Conservation (phyloP, 2,797 vertebrate species). For the Manis javanica region DNA sequence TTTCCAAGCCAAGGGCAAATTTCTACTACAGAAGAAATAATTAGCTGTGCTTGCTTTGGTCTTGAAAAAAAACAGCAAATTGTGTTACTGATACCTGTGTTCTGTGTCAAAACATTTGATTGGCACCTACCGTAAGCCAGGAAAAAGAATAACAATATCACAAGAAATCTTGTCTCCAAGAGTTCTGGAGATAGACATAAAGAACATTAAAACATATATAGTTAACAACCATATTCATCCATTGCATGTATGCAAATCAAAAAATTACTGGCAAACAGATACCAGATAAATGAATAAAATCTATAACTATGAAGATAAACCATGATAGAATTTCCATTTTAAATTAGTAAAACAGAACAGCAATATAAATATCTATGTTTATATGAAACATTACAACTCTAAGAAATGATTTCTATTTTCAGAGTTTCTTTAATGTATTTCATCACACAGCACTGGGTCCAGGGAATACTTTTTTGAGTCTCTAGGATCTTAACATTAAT, state of each 20-base stretch:
- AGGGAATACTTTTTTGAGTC: not conserved
- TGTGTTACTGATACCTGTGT: not conserved
- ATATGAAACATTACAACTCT: not conserved
- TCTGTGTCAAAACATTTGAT: not conserved
- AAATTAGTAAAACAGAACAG: not conserved
- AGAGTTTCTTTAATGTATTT: not conserved
- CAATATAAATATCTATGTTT: not conserved
- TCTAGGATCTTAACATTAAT: conserved; percentile 35
- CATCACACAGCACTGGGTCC: not conserved
- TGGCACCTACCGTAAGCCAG: no score
- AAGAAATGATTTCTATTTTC: not conserved
- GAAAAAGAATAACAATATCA: no score
- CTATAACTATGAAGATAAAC: not conserved
- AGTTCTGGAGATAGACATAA: no score
- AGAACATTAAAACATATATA: no score
- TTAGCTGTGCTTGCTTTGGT: not conserved
- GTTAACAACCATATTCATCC: no score
- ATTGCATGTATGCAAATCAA: no score
- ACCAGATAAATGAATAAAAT: conserved; percentile 16
- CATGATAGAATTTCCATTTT: not conserved
- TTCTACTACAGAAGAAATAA: not conserved
- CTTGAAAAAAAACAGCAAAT: not conserved
- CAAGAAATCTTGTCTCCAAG: no score
- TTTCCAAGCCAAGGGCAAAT: not conserved
- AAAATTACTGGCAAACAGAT: not conserved